These are phyloP conservation scores for Melanotus villosus DNA, from an alignment of 2,888 invertebrate genomes.

Conservation along the genomic window DNA sequence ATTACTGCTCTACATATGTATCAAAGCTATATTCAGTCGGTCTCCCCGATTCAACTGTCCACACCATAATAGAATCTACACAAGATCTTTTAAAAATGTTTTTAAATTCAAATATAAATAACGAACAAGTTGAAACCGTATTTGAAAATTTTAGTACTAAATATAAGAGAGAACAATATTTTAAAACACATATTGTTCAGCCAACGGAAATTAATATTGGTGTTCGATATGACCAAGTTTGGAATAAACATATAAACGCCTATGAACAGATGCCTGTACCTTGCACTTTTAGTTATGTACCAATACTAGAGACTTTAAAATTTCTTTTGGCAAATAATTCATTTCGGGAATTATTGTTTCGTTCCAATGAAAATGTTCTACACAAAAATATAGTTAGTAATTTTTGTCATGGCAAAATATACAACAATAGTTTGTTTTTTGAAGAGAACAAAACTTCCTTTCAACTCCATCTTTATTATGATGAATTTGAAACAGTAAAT, in stretches of 20 bases:
- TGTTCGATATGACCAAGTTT: too few species aligned
- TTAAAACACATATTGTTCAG: too few species aligned
- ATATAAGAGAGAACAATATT: too few species aligned
- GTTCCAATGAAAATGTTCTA: neutral
- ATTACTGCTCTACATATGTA: too few species aligned
- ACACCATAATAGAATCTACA: neutral
- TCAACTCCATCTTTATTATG: constrained; percentile 31
- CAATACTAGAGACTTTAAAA: neutral
- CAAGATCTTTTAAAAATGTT: neutral
- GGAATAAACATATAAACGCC: too few species aligned
- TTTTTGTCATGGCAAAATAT: too few species aligned
- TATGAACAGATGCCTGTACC: neutral
- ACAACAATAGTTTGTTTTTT: neutral
- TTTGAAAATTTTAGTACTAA: too few species aligned
- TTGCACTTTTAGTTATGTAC: neutral
- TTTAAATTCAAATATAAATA: neutral
- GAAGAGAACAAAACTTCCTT: neutral
- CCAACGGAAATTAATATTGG: too few species aligned
- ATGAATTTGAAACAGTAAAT: constrained; percentile 48
- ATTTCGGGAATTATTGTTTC: neutral
- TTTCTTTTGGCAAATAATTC: neutral
- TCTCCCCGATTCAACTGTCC: neutral
- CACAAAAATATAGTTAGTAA: neutral
- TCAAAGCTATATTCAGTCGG: neutral
- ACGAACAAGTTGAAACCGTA: neutral